A percentile compares a stretch with the other conserved stretches of the same genome.
These are phyloP conservation scores for Toxotes jaculatrix DNA, from an alignment of 2,113 vertebrate genomes.

Conservation along the genomic window DNA sequence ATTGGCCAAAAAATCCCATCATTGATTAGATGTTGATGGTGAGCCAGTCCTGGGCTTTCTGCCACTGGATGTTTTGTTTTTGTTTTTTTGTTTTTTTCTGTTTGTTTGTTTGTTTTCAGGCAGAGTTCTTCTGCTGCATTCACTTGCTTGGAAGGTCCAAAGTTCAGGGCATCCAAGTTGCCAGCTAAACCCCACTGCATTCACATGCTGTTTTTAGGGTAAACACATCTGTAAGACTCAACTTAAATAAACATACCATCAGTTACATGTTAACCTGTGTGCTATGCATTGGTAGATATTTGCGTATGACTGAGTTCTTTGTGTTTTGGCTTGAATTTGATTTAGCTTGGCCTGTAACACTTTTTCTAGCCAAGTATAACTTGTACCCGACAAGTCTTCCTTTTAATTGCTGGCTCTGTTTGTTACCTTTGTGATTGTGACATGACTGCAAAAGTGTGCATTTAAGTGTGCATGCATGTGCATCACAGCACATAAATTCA, in stretches of 20 bases:
- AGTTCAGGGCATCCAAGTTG: slow-evolving; percentile 12
- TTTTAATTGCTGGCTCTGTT: too few species aligned
- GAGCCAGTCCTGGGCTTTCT: slow-evolving; percentile 3
- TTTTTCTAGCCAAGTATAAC: not conserved
- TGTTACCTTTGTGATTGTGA: too few species aligned
- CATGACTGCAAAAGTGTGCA: not conserved
- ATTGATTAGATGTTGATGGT: slow-evolving; percentile 7
- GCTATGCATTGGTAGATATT: not conserved
- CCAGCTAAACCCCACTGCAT: not conserved
- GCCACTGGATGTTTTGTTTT: not conserved
- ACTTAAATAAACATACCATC: not conserved
- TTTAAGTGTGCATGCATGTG: not conserved
- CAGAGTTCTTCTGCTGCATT: not conserved
- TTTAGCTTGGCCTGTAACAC: too few species aligned
- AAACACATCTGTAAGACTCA: not conserved
- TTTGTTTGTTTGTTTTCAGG: not conserved
- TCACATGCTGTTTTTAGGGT: slow-evolving; percentile 1
- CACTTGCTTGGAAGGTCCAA: not conserved
- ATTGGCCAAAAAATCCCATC: not conserved
- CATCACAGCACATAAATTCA: not conserved
- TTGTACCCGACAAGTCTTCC: not conserved
- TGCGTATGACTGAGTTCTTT: not conserved
- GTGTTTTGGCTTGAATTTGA: not conserved
- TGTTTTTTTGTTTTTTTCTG: not conserved
- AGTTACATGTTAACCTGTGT: not conserved